Base-by-base conservation (phyloP, 2,113 vertebrate species). In the Microcebus tavaratra region DNA sequence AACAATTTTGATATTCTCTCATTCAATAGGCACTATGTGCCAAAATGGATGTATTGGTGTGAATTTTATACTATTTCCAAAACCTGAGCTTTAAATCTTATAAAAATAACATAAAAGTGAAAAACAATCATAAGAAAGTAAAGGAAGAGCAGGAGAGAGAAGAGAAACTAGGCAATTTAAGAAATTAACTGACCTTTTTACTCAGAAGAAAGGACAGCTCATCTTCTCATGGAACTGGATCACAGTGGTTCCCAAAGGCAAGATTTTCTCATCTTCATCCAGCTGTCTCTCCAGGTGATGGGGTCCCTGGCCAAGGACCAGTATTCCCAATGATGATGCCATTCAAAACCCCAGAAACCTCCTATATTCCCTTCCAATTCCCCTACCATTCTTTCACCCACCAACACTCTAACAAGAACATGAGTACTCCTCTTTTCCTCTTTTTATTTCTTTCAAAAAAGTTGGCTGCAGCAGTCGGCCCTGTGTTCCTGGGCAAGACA, bases 231-330 rank as follows among this genome's bases (percentile, higher is more conserved):
- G 27, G 36, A 90, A 25, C 25, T 82, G 13, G 31, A 70, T 63
- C 21, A 75, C 9, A 27, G 27, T 79, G 17, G 10, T 67, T 81
- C 61, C 7, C 31, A 50, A 76, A 81, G 21, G 5, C 12, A 91
- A 63, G 3, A 3, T 10, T 84, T 82, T 68, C 34, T 76, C 17
- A 31, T 18, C 6, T 83, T 78, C 14, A 21, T 34, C 12, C 3
- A 92, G 12, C 6, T 31, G 18, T 31, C 3, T 88, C 31, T 31
- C 70, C 76, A 53, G 11, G 6, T 17, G 7, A 3, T 18, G 10
- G 31, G 8, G 0, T 20, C 11, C 1, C 1, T 53, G 2, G 5
- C 31, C 55, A 73, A 7, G 27, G 29, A 0, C 0, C 2, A 13
- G 2, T 0, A 29, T 12, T 84, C 23, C 61, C 31, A 80, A 7